Evolutionary conservation across 2,888 invertebrate species (phyloP).

Genomic region (Pardosa pseudoannulata): DNA sequence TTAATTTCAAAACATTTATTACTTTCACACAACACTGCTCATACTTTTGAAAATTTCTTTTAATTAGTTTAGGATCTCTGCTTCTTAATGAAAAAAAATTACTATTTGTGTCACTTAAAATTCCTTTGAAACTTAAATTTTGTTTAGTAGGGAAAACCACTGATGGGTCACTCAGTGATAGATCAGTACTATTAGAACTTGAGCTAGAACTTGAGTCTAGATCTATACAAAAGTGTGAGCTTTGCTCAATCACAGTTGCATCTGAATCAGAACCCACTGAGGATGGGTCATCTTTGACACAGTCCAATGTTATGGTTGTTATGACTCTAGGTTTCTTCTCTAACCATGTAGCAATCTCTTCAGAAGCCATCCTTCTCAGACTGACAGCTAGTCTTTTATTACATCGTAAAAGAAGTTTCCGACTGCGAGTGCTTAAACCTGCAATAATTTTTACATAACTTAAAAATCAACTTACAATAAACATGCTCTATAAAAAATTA

Average conservation of each 20-base stretch:
- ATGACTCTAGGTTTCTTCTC: neutral
- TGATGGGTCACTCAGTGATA: neutral
- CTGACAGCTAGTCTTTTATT: neutral
- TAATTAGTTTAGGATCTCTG: no score
- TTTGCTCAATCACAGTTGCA: neutral
- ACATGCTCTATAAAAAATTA: no score
- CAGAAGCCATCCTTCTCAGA: neutral
- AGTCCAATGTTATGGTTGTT: neutral
- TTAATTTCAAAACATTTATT: no score
- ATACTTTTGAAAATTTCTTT: no score
- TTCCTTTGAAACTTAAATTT: neutral
- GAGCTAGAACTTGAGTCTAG: neutral
- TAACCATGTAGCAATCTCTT: conserved; percentile 36
- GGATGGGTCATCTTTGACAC: neutral
- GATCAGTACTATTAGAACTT: neutral
- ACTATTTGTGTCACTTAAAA: no score
- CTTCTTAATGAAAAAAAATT: no score
- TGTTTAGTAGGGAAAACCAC: neutral
- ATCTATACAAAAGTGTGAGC: no score
- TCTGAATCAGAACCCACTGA: neutral
- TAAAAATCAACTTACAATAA: neutral
- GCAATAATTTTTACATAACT: no score
- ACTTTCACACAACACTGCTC: no score
- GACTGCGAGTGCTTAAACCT: conserved; percentile 36
- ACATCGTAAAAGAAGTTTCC: conserved; percentile 13